These are phyloP conservation scores for Camponotus floridanus DNA, from an alignment of 1,140 invertebrate genomes.

Conservation along the genomic window DNA sequence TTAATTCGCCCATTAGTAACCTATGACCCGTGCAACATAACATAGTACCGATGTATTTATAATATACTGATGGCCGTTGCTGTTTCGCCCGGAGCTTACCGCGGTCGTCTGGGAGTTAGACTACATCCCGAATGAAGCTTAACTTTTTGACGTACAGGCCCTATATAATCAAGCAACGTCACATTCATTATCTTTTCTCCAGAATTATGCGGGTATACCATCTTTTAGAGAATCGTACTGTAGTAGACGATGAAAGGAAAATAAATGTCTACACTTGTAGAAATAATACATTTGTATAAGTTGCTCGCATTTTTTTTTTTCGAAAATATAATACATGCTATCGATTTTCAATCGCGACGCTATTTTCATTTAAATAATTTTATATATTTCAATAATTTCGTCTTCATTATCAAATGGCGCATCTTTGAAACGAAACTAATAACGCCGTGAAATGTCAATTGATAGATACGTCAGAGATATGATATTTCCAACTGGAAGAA, in stretches of 20 bases:
- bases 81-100: slow-evolving; percentile 18
- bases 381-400: background rate
- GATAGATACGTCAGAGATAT: background rate
- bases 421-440: background rate
- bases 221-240: background rate
- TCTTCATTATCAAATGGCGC: background rate
- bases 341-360: background rate
- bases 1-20: slow-evolving; percentile 55
- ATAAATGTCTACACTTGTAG: background rate
- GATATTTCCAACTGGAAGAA: background rate
- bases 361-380: background rate
- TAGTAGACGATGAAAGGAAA: background rate
- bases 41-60: slow-evolving; percentile 23
- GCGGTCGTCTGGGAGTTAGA: slow-evolving; percentile 24
- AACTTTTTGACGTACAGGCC: slow-evolving; percentile 28
- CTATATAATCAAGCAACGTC: background rate
- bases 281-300: background rate
- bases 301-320: background rate
- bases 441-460: background rate
- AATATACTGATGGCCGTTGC: slow-evolving; percentile 38
- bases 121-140: slow-evolving; percentile 10
- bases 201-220: slow-evolving; percentile 18
- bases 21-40: slow-evolving; percentile 23
- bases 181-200: slow-evolving; percentile 26
- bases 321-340: background rate